A percentile compares a stretch with the other conserved stretches of the same genome.
Conservation (phyloP, 2,888 invertebrate species). For the Drosophila antonietae region DNA sequence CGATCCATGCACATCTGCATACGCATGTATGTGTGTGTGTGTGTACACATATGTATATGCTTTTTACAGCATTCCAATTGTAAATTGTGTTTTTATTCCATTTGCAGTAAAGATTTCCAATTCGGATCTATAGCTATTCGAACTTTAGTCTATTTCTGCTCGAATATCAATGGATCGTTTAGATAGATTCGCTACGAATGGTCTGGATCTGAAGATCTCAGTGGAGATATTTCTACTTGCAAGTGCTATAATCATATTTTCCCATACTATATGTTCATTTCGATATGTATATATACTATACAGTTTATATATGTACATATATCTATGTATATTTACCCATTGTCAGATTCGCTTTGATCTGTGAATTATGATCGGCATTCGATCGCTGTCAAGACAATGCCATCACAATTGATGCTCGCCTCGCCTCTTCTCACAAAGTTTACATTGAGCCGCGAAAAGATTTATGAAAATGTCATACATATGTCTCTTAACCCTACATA, state of each 20-base stretch:
- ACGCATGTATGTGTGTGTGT: neutral
- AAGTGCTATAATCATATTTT: no score
- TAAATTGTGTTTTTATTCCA: conserved; percentile 35
- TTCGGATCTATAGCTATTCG: neutral
- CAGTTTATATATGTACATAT: no score
- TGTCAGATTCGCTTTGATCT: conserved; percentile 10
- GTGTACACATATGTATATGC: conserved; percentile 55
- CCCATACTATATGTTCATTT: no score
- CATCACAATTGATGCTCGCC: conserved; percentile 49
- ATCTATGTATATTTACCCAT: neutral
- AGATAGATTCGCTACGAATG: no score
- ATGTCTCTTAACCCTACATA: conserved; percentile 25
- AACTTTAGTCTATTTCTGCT: neutral
- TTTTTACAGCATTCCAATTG: conserved; percentile 71
- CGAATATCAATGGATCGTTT: no score
- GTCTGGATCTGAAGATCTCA: no score
- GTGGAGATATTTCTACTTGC: no score
- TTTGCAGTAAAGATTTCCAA: neutral
- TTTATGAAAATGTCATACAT: conserved; percentile 56
- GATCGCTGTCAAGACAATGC: conserved; percentile 44
- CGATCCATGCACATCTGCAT: conserved; percentile 30
- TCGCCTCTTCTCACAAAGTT: conserved; percentile 27
- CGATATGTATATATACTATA: no score
- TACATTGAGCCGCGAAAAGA: conserved; percentile 33
- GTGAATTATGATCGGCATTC: conserved; percentile 43